Evolutionary conservation across 2,888 invertebrate genomes (phyloP), one percentile per base, ranked within the genome.

Genomic region (Lithosia quadra): DNA sequence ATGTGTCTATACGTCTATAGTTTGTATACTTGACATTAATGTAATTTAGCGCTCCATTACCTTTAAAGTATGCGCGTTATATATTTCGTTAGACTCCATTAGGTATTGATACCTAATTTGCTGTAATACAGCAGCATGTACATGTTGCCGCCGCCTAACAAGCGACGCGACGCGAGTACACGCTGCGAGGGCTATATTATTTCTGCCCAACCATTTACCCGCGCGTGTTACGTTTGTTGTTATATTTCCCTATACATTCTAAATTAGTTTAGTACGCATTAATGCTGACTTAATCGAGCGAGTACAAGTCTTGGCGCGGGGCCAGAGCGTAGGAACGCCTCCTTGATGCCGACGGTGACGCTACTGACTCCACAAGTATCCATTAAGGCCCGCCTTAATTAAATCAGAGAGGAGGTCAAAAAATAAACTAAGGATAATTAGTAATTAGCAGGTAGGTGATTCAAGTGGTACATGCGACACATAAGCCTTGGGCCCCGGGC

Each of bases 321-420:
- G 66, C 62, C 61, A 59, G 33, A 24, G 33, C 34, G 43, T 65
- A 67, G 69, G 24, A 36, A 64, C 62, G 60, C 15, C 36, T 18
- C 57, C 34, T 56, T 65, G 60, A 66, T 64, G 43, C 53, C 65
- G 63, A 65, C 59, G 62, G 64, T 21, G 63, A 65, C 59, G 62
- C 65, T 21, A 68, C 39, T 43, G 59, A 62, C 55, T 65, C 55
- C 22, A 59, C 53, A 39, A 63, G 68, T 58, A 72, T 53, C 61
- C 63, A 71, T 72, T 73, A 70, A 56, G 71, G 64, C 61, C 69
- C 28, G 66, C 59, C 63, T 68, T 76, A 66, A 80, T 80, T 66
- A 80, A 80, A 80, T 80, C 77, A 80, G 67, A 64, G 64, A 67
- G 70, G 67, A 75, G 81, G 79, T 75, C 75, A 80, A 71, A 72